Base-by-base conservation (phyloP, 2,113 vertebrate genomes). In the Pedetes capensis region DNA sequence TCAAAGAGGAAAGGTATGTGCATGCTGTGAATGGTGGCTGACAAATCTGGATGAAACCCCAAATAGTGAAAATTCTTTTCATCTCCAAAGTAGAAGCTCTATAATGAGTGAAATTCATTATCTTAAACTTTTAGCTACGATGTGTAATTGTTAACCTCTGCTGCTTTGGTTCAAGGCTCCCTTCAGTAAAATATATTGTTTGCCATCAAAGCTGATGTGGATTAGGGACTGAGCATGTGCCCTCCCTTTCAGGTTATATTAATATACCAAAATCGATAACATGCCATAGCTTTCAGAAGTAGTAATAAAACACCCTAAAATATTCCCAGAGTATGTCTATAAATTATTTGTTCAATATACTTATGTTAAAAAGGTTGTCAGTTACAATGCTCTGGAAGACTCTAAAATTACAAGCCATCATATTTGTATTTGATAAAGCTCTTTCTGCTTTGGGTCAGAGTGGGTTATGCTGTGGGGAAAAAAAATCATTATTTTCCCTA, bases 361-460 rank as follows among this genome's bases (percentile, higher is more conserved):
- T 98, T 98, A 98, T 98, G 98, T 98, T 98, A 98, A 99, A 99
- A 98, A 98, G 98, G 97, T 98, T 98, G 98, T 98, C 98, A 98
- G 98, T 98, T 98, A 98, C 97, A 97, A 97, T 97, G 96, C 96
- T 98, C 97, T 98, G 95, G 98, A 98, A 98, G 97, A 97, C 97
- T 98, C 97, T 97, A 97, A 98, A 98, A 98, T 98, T 98, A 98
- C 97, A 98, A 97, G 98, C 97, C 96, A 96, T 98, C 93, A 16
- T 98, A 98, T 98, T 98, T 98, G 98, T 98, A 98, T 98, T 98
- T 98, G 98, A 98, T 98, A 98, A 98, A 98, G 97, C 97, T 97
- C 98, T 96, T 96, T 96, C 97, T 97, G 98, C 79, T 98, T 97
- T 97, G 96, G 98, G 98, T 98, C 98, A 98, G 92, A 97, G 93